Evolutionary conservation across 2,888 invertebrate species (phyloP), one percentile per base, ranked within the genome.

Genomic region (Cheilosia vulpina): DNA sequence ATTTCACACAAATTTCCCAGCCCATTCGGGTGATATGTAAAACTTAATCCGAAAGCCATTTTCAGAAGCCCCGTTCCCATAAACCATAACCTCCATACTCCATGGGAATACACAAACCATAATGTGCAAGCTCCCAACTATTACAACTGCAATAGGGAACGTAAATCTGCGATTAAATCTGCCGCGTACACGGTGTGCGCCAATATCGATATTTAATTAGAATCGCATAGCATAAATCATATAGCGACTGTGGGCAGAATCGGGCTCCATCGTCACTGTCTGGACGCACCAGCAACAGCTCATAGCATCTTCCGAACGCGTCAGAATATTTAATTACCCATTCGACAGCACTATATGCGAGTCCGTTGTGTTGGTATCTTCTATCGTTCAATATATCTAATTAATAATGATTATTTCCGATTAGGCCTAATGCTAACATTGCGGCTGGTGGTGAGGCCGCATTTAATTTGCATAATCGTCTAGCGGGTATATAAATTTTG

Each of bases 381-480:
- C 38, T 34, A 69, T 75, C 66, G 62, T 65, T 76, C 72, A 81
- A 63, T 63, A 77, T 72, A 57, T 81, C 81, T 77, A 85, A 85
- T 85, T 85, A 81, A 85, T 85, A 85, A 81, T 68, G 85, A 85
- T 85, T 81, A 85, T 81, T 77, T 24, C 62, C 81, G 81, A 81
- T 81, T 85, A 85, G 71, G 62, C 45, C 50, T 76, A 85, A 81
- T 85, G 58, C 76, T 31, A 50, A 57, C 63, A 75, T 60, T 53
- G 57, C 21, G 69, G 27, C 68, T 19, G 45, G 73, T 31, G 60
- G 75, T 75, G 66, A 66, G 69, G 62, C 71, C 81, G 38, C 38
- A 68, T 81, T 81, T 77, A 71, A 81, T 85, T 85, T 85, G 81
- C 85, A 85, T 85, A 85, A 80, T 58, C 75, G 52, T 24, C 76